Evolutionary conservation across 2,113 vertebrate genomes (phyloP).

Genomic region (Felis catus): F.catus_Fca126_mat1.0 CM031420.1:93436501-93437000

Average conservation of each 20-base stretch:
- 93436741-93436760: conserved; percentile 40
- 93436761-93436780: conserved; percentile 56
- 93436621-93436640: conserved; percentile 63
- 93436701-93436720: conserved; percentile 46
- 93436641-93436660: conserved; percentile 70
- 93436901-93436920: background rate
- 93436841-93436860: conserved; percentile 25
- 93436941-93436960: background rate
- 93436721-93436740: conserved; percentile 47
- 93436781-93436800: conserved; percentile 26
- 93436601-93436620: background rate
- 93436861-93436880: background rate
- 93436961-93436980: background rate
- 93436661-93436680: conserved; percentile 37
- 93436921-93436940: background rate
- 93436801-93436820: conserved; percentile 48
- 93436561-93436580: conserved; percentile 35
- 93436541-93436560: background rate
- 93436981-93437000: background rate
- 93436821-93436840: conserved; percentile 22
- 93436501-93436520: conserved; percentile 49
- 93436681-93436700: conserved; percentile 63
- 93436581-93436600: conserved; percentile 53
- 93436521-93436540: conserved; percentile 65
- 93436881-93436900: background rate